These are phyloP conservation scores for Aricia artaxerxes DNA, from an alignment of 2,888 invertebrate species.

Conservation along the genomic window DNA sequence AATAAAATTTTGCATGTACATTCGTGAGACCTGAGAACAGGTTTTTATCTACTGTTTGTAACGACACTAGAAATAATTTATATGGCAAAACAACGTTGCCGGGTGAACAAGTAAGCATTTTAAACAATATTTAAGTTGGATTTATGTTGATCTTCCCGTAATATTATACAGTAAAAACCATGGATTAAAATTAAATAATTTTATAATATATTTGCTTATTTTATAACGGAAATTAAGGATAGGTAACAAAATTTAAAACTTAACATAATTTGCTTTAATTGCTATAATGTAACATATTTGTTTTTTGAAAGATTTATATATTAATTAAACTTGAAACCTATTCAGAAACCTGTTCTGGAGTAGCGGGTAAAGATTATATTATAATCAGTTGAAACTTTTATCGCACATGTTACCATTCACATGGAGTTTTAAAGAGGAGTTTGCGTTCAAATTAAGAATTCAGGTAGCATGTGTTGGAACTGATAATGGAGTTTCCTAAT, in stretches of 20 bases:
- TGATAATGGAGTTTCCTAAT: constrained; percentile 11
- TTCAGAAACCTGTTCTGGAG: constrained; percentile 1
- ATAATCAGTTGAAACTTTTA: not conserved
- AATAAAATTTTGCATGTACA: too few relatives aligned
- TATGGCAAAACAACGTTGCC: too few relatives aligned
- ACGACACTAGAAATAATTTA: too few relatives aligned
- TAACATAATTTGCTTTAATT: not conserved
- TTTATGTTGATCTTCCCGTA: not conserved
- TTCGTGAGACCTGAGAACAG: too few relatives aligned
- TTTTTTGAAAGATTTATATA: not conserved
- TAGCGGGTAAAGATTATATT: constrained; percentile 1
- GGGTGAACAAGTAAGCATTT: too few relatives aligned
- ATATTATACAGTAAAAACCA: not conserved
- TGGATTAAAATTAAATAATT: not conserved
- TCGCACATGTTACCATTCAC: constrained; percentile 15
- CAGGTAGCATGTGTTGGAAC: not conserved
- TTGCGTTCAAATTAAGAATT: constrained; percentile 24
- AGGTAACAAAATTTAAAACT: not conserved
- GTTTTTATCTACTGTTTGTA: too few relatives aligned
- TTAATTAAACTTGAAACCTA: not conserved
- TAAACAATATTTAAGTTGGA: too few relatives aligned
- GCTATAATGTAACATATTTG: not conserved
- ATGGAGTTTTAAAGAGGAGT: constrained; percentile 19
- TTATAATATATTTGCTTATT: not conserved
- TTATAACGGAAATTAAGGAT: not conserved